A percentile compares a stretch with the other conserved stretches of the same genome.
Conservation (phyloP, 2,888 invertebrate species). For the Allolobophora icterica region DNA sequence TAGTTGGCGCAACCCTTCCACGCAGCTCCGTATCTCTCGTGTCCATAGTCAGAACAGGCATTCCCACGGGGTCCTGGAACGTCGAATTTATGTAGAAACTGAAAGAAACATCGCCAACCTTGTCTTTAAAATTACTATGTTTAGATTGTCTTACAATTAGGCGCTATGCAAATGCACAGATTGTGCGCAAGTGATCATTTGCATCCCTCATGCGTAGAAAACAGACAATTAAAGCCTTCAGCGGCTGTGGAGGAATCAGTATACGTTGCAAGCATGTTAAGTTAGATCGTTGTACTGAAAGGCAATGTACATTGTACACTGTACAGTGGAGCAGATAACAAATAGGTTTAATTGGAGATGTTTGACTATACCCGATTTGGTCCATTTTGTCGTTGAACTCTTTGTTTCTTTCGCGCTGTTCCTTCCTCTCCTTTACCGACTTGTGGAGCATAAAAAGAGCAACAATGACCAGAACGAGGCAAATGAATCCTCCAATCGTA, state of each 20-base stretch:
- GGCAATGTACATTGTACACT: no score
- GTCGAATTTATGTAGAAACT: constrained; percentile 27
- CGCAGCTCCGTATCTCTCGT: constrained; percentile 21
- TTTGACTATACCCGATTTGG: background rate
- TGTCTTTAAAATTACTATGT: background rate
- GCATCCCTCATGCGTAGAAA: no score
- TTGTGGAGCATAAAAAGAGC: constrained; percentile 14
- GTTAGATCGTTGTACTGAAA: no score
- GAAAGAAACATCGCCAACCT: background rate
- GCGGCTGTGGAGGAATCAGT: no score
- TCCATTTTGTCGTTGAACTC: constrained; percentile 21
- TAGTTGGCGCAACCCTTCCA: background rate
- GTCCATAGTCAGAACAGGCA: constrained; percentile 33
- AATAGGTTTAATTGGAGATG: no score
- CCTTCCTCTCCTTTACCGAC: background rate
- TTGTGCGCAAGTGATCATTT: background rate
- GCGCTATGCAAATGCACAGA: background rate
- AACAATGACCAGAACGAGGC: constrained; percentile 22
- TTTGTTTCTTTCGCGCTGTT: background rate
- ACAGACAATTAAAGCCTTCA: no score
- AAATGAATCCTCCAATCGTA: background rate
- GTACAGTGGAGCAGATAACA: no score
- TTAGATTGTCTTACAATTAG: background rate
- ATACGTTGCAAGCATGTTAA: no score
- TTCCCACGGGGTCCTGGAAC: constrained; percentile 32